Conservation (phyloP, 2,888 invertebrate species). For the Hipparchia sbordonii region DNA sequence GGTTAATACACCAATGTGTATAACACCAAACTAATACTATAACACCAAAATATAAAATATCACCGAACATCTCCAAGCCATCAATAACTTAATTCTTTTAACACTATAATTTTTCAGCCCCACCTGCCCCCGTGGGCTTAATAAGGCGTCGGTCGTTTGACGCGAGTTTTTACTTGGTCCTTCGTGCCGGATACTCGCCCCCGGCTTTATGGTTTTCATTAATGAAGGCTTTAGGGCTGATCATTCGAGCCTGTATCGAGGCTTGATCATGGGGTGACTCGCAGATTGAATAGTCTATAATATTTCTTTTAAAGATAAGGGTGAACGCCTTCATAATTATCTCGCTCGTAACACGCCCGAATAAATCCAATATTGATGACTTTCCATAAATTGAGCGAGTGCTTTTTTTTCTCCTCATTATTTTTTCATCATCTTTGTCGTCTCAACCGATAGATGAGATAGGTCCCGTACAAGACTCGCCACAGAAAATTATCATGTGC, state of each 20-base stretch:
- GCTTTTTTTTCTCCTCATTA: conserved; percentile 20
- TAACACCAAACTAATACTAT: neutral
- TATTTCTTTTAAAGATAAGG: conserved; percentile 53
- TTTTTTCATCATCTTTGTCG: neutral
- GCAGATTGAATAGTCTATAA: conserved; percentile 46
- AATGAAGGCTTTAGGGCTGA: conserved; percentile 78
- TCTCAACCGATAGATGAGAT: no score
- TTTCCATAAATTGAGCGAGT: conserved; percentile 32
- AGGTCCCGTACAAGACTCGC: no score
- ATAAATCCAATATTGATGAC: conserved; percentile 37
- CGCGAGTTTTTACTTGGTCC: conserved; percentile 64
- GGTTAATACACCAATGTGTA: no score
- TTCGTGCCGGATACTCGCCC: conserved; percentile 64
- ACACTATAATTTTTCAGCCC: conserved; percentile 62
- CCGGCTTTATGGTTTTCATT: conserved; percentile 74
- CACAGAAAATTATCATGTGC: no score
- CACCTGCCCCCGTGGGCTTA: conserved; percentile 66
- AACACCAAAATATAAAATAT: conserved; percentile 37
- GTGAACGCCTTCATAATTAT: conserved; percentile 44
- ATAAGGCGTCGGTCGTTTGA: conserved; percentile 71
- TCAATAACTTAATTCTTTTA: conserved; percentile 65
- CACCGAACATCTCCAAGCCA: conserved; percentile 42
- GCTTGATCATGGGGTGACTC: conserved; percentile 62
- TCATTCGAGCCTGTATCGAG: conserved; percentile 66
- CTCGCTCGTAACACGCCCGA: conserved; percentile 37